Conservation (phyloP, 2,113 vertebrate species). For the Heterocephalus glaber region DNA sequence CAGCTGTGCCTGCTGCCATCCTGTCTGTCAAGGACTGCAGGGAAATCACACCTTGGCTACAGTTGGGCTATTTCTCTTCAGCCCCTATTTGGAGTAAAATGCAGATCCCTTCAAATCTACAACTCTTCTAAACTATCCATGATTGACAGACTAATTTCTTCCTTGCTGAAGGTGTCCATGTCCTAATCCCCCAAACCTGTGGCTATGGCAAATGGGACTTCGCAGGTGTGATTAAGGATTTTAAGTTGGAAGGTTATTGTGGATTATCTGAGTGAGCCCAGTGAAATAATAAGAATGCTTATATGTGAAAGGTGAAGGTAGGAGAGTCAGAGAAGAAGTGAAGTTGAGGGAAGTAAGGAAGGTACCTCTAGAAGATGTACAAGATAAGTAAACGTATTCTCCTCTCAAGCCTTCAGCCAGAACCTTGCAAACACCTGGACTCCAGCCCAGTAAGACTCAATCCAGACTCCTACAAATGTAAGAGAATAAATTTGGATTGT, state of each 20-base stretch:
- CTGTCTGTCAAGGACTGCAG: slow-evolving; percentile 9
- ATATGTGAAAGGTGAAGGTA: background rate
- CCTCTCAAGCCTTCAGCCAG: background rate
- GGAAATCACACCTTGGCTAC: background rate
- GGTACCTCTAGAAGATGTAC: background rate
- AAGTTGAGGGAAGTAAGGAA: background rate
- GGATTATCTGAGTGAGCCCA: background rate
- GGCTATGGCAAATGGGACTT: background rate
- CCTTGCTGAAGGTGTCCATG: background rate
- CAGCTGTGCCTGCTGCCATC: background rate
- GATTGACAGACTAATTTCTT: background rate
- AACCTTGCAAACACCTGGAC: background rate
- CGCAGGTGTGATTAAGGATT: background rate
- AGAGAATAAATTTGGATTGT: background rate
- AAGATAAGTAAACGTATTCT: background rate
- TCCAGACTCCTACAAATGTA: background rate
- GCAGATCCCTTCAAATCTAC: background rate
- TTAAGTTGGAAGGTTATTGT: background rate
- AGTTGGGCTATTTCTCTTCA: background rate
- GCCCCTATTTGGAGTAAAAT: background rate
- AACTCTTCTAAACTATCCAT: background rate
- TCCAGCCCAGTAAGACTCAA: background rate
- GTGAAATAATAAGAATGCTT: background rate
- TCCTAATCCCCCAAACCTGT: background rate
- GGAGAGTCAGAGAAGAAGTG: background rate